phyloP scores from a whole-genome alignment of 1,140 invertebrate species.

The Prorops nasuta region DNA sequence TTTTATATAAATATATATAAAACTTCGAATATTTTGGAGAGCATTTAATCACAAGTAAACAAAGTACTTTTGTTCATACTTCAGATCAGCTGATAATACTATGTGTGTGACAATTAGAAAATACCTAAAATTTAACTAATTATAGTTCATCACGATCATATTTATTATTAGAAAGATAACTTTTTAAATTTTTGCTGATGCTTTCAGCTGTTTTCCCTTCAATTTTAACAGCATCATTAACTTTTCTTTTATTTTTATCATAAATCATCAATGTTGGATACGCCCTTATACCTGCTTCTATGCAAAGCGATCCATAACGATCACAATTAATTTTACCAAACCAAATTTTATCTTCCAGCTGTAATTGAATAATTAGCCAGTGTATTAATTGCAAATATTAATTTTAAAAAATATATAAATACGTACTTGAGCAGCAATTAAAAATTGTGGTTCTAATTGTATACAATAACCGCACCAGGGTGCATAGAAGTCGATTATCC shows the following conservation, averaged over 20 bases:
- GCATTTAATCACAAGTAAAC: too few relatives aligned
- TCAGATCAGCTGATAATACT: too few relatives aligned
- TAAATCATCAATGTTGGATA: constrained; percentile 60
- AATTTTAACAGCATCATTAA: constrained; percentile 21
- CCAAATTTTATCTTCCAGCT: constrained; percentile 55
- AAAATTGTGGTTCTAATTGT: constrained; percentile 69
- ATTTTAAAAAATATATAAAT: neutral
- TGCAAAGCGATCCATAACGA: constrained; percentile 48
- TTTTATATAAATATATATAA: too few relatives aligned
- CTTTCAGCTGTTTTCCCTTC: constrained; percentile 16
- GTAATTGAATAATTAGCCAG: constrained; percentile 48
- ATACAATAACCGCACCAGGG: constrained; percentile 77
- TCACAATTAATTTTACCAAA: constrained; percentile 64
- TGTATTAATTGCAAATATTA: too few relatives aligned
- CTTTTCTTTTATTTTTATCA: constrained; percentile 15
- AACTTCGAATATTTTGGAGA: too few relatives aligned
- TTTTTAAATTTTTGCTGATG: constrained; percentile 24
- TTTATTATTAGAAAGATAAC: neutral
- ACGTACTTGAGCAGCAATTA: constrained; percentile 63
- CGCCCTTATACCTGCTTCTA: constrained; percentile 50
- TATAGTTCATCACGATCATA: constrained; percentile 16
- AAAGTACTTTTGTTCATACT: too few relatives aligned
- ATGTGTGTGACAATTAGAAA: too few relatives aligned
- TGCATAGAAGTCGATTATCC: constrained; percentile 74
- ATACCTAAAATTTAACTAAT: neutral